phyloP scores from a whole-genome alignment of 2,797 vertebrate species.

The Eleutherodactylus coqui region DNA sequence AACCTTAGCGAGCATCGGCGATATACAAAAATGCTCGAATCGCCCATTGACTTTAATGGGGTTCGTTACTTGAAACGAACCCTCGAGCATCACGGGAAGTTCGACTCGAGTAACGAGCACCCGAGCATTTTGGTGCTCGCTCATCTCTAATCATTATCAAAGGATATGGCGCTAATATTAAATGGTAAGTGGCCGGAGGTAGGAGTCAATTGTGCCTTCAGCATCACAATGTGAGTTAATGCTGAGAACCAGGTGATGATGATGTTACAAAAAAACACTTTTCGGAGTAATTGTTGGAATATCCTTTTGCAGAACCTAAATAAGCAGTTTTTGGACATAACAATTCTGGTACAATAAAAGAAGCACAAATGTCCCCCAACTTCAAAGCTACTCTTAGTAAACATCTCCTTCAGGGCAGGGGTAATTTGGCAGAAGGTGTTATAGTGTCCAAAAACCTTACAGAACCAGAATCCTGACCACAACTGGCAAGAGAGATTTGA shows the following conservation, averaged over 20 bases:
- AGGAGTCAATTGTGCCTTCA: neutral
- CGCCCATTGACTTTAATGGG: too few species aligned
- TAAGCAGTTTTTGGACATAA: neutral
- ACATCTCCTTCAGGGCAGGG: neutral
- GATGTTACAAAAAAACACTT: neutral
- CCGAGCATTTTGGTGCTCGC: too few species aligned
- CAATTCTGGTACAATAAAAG: slow-evolving; percentile 19
- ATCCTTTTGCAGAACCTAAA: neutral
- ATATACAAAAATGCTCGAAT: too few species aligned
- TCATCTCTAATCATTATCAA: too few species aligned
- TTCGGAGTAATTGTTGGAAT: neutral
- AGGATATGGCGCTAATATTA: neutral
- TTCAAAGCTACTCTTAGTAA: neutral
- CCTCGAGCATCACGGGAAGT: too few species aligned
- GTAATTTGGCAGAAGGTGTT: neutral
- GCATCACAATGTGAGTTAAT: neutral
- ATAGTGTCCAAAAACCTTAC: neutral
- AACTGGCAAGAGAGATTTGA: neutral
- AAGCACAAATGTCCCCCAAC: neutral
- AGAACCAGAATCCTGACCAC: slow-evolving; percentile 16
- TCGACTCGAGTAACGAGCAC: too few species aligned
- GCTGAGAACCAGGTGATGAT: neutral
- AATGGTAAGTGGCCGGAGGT: too few species aligned
- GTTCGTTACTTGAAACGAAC: too few species aligned
- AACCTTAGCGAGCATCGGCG: too few species aligned